Evolutionary conservation across 2,888 invertebrate species (phyloP).

Genomic region (Pyrrhia umbra): DNA sequence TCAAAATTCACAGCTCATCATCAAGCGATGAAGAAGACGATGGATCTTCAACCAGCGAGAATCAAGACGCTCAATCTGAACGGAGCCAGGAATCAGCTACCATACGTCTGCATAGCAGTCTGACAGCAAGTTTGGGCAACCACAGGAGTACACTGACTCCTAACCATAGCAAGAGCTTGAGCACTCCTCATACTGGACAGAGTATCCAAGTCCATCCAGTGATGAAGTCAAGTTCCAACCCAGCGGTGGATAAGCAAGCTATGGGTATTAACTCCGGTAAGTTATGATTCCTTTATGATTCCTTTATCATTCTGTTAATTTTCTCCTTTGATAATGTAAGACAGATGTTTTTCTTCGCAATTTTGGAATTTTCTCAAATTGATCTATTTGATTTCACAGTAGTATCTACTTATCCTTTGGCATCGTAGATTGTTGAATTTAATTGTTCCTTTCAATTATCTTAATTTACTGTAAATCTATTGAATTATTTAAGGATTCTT

Average conservation of each 20-base stretch:
- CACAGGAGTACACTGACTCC: slow-evolving; percentile 76
- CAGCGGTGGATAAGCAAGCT: slow-evolving; percentile 87
- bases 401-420: background rate
- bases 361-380: background rate
- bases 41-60: slow-evolving; percentile 87
- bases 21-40: slow-evolving; percentile 93
- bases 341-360: no score
- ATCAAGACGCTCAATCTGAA: slow-evolving; percentile 83
- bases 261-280: slow-evolving; percentile 87
- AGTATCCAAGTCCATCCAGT: slow-evolving; percentile 85
- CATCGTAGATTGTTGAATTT: slow-evolving; percentile 3
- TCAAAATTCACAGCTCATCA: slow-evolving; percentile 90
- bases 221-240: slow-evolving; percentile 88
- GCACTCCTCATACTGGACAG: slow-evolving; percentile 84
- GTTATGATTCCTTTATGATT: slow-evolving; percentile 24
- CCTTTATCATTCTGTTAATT: background rate
- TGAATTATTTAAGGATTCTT: background rate
- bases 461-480: background rate
- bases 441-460: background rate
- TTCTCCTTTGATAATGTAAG: background rate
- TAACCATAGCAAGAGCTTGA: slow-evolving; percentile 84
- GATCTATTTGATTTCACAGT: background rate
- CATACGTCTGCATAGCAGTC: slow-evolving; percentile 71
- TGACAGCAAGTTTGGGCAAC: slow-evolving; percentile 70
- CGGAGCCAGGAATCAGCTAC: slow-evolving; percentile 81